Evolutionary conservation across 2,888 invertebrate species (phyloP).

Genomic region (Glyphotaelius pellucidus): DNA sequence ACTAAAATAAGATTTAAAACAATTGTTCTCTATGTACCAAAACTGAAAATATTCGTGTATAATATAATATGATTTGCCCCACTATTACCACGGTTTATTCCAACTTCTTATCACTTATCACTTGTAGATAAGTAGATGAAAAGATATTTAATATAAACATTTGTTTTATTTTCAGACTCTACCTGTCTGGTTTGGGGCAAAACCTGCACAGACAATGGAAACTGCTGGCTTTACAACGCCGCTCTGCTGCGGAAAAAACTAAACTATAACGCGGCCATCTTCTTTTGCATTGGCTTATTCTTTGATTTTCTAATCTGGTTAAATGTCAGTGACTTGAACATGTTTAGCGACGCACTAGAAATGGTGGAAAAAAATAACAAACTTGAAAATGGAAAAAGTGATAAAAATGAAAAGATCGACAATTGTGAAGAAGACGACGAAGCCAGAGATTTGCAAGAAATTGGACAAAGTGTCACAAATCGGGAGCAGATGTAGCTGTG

Average conservation of each 20-base stretch:
- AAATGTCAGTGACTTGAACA: constrained; percentile 82
- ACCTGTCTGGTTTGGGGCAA: constrained; percentile 86
- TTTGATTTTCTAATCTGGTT: constrained; percentile 84
- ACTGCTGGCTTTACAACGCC: constrained; percentile 86
- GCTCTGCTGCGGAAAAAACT: constrained; percentile 76
- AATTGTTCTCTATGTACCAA: too few relatives aligned
- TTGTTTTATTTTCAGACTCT: constrained; percentile 72
- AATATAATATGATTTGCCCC: neutral
- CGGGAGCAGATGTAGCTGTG: constrained; percentile 2
- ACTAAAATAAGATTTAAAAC: too few relatives aligned
- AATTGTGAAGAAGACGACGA: constrained; percentile 14
- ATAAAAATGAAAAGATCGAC: constrained; percentile 13
- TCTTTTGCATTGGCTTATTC: constrained; percentile 80
- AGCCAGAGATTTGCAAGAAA: constrained; percentile 8
- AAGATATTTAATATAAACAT: neutral
- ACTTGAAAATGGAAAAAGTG: constrained; percentile 9
- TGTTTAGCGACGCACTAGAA: constrained; percentile 80
- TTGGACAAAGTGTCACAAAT: constrained; percentile 18
- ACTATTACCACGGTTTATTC: neutral
- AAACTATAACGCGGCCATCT: constrained; percentile 82
- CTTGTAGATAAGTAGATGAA: too few relatives aligned
- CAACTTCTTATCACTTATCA: too few relatives aligned
- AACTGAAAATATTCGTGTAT: neutral
- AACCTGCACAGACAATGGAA: constrained; percentile 83
- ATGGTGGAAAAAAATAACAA: constrained; percentile 64